These are phyloP conservation scores for Hypsibius dujardini DNA, from an alignment of 1,140 invertebrate genomes.

Conservation along the genomic window DNA sequence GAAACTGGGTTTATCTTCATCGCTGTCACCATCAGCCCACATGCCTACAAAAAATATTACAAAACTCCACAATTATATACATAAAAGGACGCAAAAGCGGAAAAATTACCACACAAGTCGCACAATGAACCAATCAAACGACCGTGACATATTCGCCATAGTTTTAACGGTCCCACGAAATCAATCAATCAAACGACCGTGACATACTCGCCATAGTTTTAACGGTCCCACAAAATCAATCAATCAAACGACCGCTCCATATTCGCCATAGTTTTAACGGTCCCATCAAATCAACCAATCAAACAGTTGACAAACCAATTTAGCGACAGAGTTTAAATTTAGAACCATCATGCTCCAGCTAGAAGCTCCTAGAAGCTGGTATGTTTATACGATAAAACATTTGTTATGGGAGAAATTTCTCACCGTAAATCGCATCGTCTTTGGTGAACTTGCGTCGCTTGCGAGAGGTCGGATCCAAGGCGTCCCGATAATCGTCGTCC, in stretches of 20 bases:
- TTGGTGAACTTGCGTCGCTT: constrained; percentile 24
- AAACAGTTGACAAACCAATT: constrained; percentile 12
- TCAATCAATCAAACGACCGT: too few relatives aligned
- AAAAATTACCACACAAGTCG: too few relatives aligned
- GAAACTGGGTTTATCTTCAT: constrained; percentile 24
- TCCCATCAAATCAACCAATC: background rate
- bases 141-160: too few relatives aligned
- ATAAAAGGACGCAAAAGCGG: too few relatives aligned
- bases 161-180: too few relatives aligned
- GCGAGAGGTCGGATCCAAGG: constrained; percentile 27
- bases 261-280: too few relatives aligned
- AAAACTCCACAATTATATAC: too few relatives aligned
- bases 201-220: too few relatives aligned
- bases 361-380: too few relatives aligned
- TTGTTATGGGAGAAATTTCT: background rate
- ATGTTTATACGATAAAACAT: too few relatives aligned
- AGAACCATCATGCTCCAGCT: background rate
- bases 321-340: too few relatives aligned
- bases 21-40: constrained; percentile 28
- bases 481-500: constrained; percentile 32
- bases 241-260: too few relatives aligned
- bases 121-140: background rate
- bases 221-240: background rate
- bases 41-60: constrained; percentile 28
- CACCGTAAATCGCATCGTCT: constrained; percentile 25